These are phyloP conservation scores for Esox masquinongy DNA, from an alignment of 2,797 vertebrate species.

Conservation along the genomic window DNA sequence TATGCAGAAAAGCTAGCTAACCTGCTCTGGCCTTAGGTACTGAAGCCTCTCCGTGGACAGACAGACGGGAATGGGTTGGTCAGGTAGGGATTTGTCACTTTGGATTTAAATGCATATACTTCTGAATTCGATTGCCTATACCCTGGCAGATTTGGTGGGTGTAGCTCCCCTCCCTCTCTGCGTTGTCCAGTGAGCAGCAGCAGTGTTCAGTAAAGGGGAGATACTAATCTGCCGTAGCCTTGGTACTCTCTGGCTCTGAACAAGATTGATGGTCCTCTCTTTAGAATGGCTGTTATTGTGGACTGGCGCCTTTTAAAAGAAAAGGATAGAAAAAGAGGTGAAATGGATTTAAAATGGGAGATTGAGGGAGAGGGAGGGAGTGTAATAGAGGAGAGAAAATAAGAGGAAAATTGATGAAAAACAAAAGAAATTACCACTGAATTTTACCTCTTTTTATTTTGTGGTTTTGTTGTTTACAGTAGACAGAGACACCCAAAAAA, in stretches of 20 bases:
- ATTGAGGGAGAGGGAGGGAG: slow-evolving; percentile 23
- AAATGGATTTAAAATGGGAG: slow-evolving; percentile 37
- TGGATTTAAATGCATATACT: slow-evolving; percentile 10
- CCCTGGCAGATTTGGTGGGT: slow-evolving; percentile 45
- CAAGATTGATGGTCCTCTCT: slow-evolving; percentile 70
- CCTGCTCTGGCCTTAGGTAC: background rate
- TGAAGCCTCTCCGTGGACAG: slow-evolving; percentile 33
- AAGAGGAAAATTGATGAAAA: background rate
- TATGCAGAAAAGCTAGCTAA: background rate
- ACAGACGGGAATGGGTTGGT: background rate
- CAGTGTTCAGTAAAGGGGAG: slow-evolving; percentile 50
- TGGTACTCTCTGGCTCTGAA: slow-evolving; percentile 65
- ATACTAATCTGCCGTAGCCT: slow-evolving; percentile 69
- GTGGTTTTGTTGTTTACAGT: too few species aligned
- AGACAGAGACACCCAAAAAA: too few species aligned
- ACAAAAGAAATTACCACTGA: too few species aligned
- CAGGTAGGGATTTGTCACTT: background rate
- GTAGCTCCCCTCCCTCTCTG: slow-evolving; percentile 13
- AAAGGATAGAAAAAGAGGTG: slow-evolving; percentile 52
- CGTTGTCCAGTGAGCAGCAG: slow-evolving; percentile 54
- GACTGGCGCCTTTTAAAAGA: slow-evolving; percentile 32
- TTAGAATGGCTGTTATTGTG: slow-evolving; percentile 66
- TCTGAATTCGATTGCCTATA: slow-evolving; percentile 45
- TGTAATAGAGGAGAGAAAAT: slow-evolving; percentile 5
- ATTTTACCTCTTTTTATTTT: too few species aligned